A percentile compares a stretch with the other conserved stretches of the same genome.
Conservation (phyloP, 2,113 vertebrate genomes). For the Perognathus longimembris region DNA sequence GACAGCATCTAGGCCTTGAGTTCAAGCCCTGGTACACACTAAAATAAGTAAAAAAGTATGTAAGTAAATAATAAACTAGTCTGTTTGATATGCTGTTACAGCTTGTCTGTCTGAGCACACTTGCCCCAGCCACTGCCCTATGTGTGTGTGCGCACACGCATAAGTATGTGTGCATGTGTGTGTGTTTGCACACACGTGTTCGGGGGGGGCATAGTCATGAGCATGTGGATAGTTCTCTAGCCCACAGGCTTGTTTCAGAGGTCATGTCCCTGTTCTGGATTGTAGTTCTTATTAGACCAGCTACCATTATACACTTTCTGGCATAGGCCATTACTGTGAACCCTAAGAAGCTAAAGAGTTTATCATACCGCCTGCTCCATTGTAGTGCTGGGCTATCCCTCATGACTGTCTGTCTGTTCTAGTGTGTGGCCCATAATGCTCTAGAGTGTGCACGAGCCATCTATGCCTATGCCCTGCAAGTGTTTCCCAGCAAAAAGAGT, state of each 20-base stretch:
- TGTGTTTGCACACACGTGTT: no score
- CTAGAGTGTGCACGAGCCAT: slow-evolving; percentile 98
- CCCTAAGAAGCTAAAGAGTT: background rate
- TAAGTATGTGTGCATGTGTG: no score
- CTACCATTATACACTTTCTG: rapidly evolving
- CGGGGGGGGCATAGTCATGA: no score
- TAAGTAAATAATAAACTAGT: no score
- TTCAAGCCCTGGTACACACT: no score
- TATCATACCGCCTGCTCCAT: background rate
- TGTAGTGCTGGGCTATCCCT: background rate
- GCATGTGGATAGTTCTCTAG: no score
- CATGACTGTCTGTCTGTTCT: background rate
- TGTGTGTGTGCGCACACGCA: background rate
- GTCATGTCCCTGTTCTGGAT: background rate
- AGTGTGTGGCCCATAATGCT: slow-evolving; percentile 97
- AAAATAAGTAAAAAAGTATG: no score
- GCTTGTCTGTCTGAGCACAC: no score
- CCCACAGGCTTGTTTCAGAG: no score
- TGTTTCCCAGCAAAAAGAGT: slow-evolving; percentile 99
- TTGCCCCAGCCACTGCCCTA: background rate
- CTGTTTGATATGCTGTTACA: background rate
- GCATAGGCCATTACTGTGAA: background rate
- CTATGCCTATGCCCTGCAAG: slow-evolving; percentile 97
- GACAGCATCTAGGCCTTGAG: no score
- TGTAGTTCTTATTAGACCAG: background rate